Percentiles rank a stretch among this genome's conserved stretches.
These are phyloP conservation scores for Oreochromis spilurus DNA, from an alignment of 2,113 vertebrate genomes.

Conservation along the genomic window DNA sequence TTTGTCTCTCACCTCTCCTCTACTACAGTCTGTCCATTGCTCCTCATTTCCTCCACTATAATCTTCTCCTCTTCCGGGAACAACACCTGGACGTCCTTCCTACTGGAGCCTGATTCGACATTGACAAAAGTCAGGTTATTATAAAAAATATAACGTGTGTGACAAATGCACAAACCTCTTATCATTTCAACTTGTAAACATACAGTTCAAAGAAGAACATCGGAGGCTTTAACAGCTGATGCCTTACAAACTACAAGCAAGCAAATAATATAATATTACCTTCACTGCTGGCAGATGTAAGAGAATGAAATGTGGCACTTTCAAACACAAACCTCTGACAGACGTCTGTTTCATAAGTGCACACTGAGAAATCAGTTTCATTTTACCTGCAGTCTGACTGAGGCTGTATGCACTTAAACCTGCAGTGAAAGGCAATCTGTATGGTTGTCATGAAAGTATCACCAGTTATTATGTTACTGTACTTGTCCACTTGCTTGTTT, in stretches of 20 bases:
- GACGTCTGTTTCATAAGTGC: not conserved
- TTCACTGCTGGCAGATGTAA: not conserved
- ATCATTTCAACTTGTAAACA: not conserved
- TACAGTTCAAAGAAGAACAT: not conserved
- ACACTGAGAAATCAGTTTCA: not conserved
- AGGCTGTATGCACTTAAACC: not conserved
- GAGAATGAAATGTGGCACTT: not conserved
- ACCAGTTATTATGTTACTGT: not conserved
- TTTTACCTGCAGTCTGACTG: not conserved
- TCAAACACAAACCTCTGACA: not conserved
- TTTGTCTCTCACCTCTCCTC: constrained; percentile 87
- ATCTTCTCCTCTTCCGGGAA: constrained; percentile 98
- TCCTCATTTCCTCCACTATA: constrained; percentile 94
- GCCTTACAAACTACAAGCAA: not conserved
- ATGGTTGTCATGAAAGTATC: not conserved
- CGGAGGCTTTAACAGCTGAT: not conserved
- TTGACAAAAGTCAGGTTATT: not conserved
- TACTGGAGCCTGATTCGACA: constrained; percentile 80
- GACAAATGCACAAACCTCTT: not conserved
- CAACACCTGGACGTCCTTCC: constrained; percentile 92
- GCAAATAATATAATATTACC: not conserved
- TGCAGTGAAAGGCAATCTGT: not conserved
- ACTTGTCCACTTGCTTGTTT: not conserved
- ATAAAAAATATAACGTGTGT: not conserved
- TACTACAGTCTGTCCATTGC: constrained; percentile 95